Evolutionary conservation across 2,797 vertebrate species (phyloP).

Genomic region (Phoxinus dragarum): DNA sequence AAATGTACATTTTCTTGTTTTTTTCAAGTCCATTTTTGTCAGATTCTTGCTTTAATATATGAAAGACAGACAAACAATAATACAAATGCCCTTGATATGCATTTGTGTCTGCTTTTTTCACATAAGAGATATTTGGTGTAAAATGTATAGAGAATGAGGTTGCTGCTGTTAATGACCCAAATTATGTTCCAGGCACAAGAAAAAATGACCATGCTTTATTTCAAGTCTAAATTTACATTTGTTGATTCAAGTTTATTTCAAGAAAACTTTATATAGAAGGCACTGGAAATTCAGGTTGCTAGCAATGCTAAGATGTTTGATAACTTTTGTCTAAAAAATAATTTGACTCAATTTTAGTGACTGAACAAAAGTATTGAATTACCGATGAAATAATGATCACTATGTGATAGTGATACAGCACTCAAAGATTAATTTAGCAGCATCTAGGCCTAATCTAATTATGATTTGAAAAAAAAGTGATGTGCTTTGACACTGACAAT

Average conservation of each 20-base stretch:
- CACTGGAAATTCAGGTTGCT: background rate
- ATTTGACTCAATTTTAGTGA: background rate
- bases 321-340: background rate
- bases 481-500: background rate
- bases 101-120: background rate
- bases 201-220: background rate
- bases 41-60: conserved; percentile 5
- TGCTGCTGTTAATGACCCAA: background rate
- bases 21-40: background rate
- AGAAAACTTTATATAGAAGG: background rate
- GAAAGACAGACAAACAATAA: background rate
- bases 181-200: background rate
- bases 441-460: background rate
- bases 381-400: background rate
- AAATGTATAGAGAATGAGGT: background rate
- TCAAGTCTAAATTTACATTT: background rate
- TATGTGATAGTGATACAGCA: background rate
- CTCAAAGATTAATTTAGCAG: background rate
- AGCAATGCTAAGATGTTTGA: background rate
- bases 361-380: background rate
- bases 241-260: background rate
- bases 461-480: background rate
- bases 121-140: background rate
- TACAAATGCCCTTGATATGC: background rate
- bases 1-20: background rate